Conservation (phyloP, 2,888 invertebrate genomes). For the Iphiclides podalirius region DNA sequence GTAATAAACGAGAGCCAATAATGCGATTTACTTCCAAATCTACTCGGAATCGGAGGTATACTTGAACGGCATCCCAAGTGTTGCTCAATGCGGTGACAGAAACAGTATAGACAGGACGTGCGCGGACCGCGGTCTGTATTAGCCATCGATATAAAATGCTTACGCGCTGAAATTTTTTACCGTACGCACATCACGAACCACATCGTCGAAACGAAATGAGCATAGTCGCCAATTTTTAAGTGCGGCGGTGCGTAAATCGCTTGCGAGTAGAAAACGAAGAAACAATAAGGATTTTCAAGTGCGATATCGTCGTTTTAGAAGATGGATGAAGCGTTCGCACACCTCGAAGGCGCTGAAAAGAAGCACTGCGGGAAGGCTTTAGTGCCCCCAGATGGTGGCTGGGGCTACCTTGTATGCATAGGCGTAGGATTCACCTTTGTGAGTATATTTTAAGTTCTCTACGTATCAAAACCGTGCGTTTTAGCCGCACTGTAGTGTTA, state of each 20-base stretch:
- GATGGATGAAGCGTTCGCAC: slow-evolving; percentile 75
- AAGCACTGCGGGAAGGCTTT: slow-evolving; percentile 42
- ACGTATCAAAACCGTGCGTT: too few species aligned
- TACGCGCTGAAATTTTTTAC: slow-evolving; percentile 2
- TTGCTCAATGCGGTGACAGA: slow-evolving; percentile 18
- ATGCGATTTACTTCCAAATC: too few species aligned
- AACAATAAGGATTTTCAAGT: background rate
- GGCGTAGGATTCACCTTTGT: slow-evolving; percentile 88
- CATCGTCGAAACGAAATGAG: slow-evolving; percentile 10
- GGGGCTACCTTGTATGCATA: slow-evolving; percentile 88
- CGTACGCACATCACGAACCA: too few species aligned
- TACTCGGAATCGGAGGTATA: background rate
- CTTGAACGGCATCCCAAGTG: slow-evolving; percentile 7
- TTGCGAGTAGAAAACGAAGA: too few species aligned
- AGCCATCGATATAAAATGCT: slow-evolving; percentile 2
- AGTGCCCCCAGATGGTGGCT: slow-evolving; percentile 87
- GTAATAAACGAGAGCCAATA: too few species aligned
- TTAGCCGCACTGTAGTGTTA: too few species aligned
- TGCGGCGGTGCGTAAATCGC: background rate
- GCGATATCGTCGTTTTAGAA: background rate
- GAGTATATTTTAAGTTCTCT: slow-evolving; percentile 56
- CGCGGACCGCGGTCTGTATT: background rate
- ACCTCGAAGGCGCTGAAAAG: slow-evolving; percentile 44
- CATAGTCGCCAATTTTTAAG: background rate
- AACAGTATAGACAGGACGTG: slow-evolving; percentile 19